These are phyloP conservation scores for Eulemur macaco DNA, from an alignment of 2,113 vertebrate genomes.

Conservation along the genomic window DNA sequence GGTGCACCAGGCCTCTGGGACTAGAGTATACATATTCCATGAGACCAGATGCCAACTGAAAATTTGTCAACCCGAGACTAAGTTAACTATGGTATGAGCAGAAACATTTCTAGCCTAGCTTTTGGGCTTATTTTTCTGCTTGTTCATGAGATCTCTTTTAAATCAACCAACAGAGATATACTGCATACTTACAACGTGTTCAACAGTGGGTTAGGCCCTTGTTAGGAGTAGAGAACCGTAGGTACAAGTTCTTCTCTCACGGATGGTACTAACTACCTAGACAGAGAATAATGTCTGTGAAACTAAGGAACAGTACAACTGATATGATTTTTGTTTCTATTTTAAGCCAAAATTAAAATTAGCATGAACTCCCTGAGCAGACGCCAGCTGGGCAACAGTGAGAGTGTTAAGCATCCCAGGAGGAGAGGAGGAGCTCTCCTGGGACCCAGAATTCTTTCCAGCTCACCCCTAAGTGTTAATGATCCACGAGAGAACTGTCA, in stretches of 20 bases:
- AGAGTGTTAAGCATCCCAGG: not conserved
- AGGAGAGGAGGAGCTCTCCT: not conserved
- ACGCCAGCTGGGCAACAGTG: not conserved
- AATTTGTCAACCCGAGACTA: not conserved
- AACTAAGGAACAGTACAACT: not conserved
- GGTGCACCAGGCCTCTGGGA: not conserved
- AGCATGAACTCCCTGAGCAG: not conserved
- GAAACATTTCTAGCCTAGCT: not conserved
- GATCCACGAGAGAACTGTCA: not conserved
- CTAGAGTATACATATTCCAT: not conserved
- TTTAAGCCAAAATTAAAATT: slow-evolving; percentile 49
- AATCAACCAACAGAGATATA: not conserved
- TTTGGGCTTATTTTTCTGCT: not conserved
- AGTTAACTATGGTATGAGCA: not conserved
- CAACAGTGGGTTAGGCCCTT: not conserved
- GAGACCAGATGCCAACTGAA: not conserved
- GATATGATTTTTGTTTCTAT: not conserved
- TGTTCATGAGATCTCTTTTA: not conserved
- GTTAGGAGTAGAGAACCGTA: not conserved
- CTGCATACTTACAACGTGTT: not conserved
- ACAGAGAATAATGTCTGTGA: not conserved
- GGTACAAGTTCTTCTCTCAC: not conserved
- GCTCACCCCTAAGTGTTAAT: not conserved
- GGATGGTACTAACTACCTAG: not conserved
- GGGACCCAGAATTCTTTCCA: not conserved